phyloP scores from a whole-genome alignment of 2,888 invertebrate species.

The Drosophila mercatorum region DNA sequence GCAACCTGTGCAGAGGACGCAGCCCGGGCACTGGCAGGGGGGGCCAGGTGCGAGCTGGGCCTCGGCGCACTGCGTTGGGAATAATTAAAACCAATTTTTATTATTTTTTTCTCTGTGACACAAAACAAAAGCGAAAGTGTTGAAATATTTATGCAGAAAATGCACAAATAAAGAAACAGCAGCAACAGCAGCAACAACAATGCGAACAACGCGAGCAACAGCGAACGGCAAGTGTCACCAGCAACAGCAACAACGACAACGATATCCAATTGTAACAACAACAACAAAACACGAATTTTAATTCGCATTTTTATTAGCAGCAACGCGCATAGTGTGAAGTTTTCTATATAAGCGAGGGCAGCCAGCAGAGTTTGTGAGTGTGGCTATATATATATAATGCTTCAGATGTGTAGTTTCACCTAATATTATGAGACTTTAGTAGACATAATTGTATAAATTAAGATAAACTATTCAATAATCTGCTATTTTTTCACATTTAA shows the following conservation, averaged over 20 bases:
- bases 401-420: too few species aligned
- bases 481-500: too few species aligned
- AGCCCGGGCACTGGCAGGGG: not conserved
- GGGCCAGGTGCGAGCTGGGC: not conserved
- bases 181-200: conserved; percentile 21
- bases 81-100: conserved; percentile 72
- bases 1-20: conserved; percentile 44
- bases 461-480: too few species aligned
- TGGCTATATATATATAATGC: too few species aligned
- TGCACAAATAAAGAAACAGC: conserved; percentile 60
- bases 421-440: too few species aligned
- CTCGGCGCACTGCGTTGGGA: conserved; percentile 52
- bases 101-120: conserved; percentile 42
- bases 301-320: conserved; percentile 68
- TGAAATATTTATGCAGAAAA: conserved; percentile 81
- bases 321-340: conserved; percentile 26
- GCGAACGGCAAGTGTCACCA: conserved; percentile 56
- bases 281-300: conserved; percentile 29
- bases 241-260: conserved; percentile 25
- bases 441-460: too few species aligned
- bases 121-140: conserved; percentile 81
- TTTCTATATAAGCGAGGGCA: conserved; percentile 33
- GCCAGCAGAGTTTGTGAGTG: not conserved
- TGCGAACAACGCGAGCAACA: conserved; percentile 22
- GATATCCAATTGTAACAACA: conserved; percentile 41